phyloP scores from a whole-genome alignment of 1,140 invertebrate species.

The Pseudomyrmex dendroicus region DNA sequence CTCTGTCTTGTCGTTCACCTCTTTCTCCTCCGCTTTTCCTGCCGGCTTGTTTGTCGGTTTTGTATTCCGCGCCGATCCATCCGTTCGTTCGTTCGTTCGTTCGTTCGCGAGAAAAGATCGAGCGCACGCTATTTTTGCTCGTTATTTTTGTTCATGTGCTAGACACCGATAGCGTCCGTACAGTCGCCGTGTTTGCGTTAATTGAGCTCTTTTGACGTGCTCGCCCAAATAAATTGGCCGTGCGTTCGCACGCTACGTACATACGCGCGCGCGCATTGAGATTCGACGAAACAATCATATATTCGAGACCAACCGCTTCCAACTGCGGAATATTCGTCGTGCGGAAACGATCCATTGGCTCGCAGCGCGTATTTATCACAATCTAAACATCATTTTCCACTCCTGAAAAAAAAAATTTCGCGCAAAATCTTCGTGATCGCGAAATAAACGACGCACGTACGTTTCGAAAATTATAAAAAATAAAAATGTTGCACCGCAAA shows the following conservation, averaged over 20 bases:
- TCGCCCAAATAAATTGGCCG: constrained; percentile 47
- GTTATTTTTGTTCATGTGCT: constrained; percentile 41
- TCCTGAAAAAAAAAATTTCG: no score
- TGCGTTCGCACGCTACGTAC: constrained; percentile 22
- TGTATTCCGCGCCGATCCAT: constrained; percentile 39
- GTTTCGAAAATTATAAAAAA: no score
- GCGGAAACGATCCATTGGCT: constrained; percentile 20
- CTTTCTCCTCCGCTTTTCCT: background rate
- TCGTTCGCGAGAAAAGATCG: constrained; percentile 40
- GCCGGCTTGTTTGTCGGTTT: constrained; percentile 27
- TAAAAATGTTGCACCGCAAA: no score
- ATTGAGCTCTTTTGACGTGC: constrained; percentile 58
- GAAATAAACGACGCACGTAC: no score
- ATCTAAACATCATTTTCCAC: constrained; percentile 2
- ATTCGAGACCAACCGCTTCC: constrained; percentile 31
- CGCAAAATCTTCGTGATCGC: no score
- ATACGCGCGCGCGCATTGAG: constrained; percentile 30
- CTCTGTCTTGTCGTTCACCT: background rate
- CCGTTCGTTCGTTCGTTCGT: constrained; percentile 21
- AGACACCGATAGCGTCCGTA: constrained; percentile 38
- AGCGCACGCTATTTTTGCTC: constrained; percentile 29
- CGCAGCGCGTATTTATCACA: background rate
- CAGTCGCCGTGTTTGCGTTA: constrained; percentile 45
- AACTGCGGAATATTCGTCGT: constrained; percentile 3
- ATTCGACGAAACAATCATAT: constrained; percentile 48